Conservation (phyloP, 2,113 vertebrate species). For the Perca fluviatilis region DNA sequence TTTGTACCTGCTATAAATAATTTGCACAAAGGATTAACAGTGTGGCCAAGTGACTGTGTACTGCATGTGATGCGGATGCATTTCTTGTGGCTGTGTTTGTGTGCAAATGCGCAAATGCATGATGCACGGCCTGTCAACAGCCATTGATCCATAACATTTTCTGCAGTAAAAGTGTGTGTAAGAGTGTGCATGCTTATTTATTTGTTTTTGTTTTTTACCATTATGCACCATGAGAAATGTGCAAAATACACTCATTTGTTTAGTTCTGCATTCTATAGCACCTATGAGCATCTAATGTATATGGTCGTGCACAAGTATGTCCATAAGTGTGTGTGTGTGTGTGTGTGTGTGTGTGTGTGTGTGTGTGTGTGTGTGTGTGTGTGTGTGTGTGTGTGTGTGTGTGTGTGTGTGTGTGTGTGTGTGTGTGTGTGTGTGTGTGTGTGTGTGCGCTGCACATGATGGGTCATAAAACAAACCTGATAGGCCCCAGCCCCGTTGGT, state of each 20-base stretch:
- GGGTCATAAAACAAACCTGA: constrained; percentile 70
- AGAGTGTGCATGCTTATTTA: neutral
- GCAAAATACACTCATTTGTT: constrained; percentile 22
- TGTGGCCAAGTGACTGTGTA: constrained; percentile 26
- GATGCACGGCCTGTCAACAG: constrained; percentile 53
- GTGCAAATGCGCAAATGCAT: constrained; percentile 11
- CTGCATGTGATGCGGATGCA: constrained; percentile 5
- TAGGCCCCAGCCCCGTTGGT: constrained; percentile 41
- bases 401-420: constrained; percentile 4
- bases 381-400: neutral
- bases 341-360: constrained; percentile 3
- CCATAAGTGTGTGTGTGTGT: neutral
- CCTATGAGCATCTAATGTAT: constrained; percentile 1
- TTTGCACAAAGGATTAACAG: constrained; percentile 40
- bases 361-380: neutral
- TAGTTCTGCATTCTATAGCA: neutral
- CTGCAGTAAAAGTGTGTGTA: constrained; percentile 11
- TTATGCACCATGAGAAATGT: neutral
- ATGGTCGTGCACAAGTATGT: neutral
- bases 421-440: constrained; percentile 2
- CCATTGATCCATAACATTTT: constrained; percentile 48
- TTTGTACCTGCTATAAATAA: constrained; percentile 60
- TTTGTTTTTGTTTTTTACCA: neutral
- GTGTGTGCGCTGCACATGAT: constrained; percentile 24
- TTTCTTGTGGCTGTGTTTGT: constrained; percentile 22